Base-by-base conservation (phyloP, 2,797 vertebrate species). In the Synaphobranchus kaupii region DNA sequence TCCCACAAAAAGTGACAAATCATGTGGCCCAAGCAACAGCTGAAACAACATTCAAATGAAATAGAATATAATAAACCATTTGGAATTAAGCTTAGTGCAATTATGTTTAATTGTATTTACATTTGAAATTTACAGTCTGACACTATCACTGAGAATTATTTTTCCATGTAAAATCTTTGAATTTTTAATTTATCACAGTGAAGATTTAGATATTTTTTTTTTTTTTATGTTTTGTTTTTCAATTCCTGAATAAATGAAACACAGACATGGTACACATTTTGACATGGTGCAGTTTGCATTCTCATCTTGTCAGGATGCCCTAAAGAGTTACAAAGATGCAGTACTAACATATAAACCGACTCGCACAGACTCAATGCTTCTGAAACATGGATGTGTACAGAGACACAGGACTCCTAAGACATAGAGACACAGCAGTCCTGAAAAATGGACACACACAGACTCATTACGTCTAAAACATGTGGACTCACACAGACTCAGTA, bases 221-320 rank as follows among this genome's bases (percentile, higher is more conserved):
- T 39, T 39, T 39, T 39, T 39, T 39, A 39, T 39, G 39, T 39
- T 39, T 39, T 39, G 39, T 91, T 89, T 31, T 86, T 90, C 17
- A 47, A 48, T 88, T 88, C 88, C 88, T 76, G 34, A 91, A 89
- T 91, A 86, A 92, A 88, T 88, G 90, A 87, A 91, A 86, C 78
- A 89, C 78, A 89, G 84, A 88, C 90, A 89, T 91, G 91, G 92
- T 91, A 91, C 89, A 91, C 91, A 92, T 31, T 34, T 22, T 50
- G 22, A 10, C 78, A 25, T 22, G 73, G 13, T 44, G 31, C 4
- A 78, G 34, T 78, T 78, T 34, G 31, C 34, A 81, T 81, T 50
- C 22, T 48, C 7, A 25, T 81, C 78, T 81, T 50, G 50, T 50
- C 78, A 81, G 22, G 10, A 17, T 50, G 44, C 78, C 78, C 78